Conservation (phyloP, 2,113 vertebrate species). For the Lamprotornis superbus region DNA sequence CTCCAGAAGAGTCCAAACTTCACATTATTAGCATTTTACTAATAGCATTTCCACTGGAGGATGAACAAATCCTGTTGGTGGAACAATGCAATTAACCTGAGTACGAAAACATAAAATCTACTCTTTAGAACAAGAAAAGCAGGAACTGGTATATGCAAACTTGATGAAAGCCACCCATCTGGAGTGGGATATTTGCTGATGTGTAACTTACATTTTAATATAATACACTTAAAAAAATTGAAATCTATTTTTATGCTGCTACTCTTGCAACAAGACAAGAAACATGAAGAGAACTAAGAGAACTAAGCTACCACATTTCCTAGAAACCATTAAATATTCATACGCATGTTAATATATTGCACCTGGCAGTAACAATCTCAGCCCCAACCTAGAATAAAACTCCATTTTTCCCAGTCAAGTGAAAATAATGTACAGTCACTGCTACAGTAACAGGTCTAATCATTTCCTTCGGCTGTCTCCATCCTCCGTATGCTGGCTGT, state of each 20-base stretch:
- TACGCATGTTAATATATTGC: background rate
- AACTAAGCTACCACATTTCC: background rate
- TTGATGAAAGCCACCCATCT: background rate
- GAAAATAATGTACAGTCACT: slow-evolving; percentile 23
- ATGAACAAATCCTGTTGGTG: background rate
- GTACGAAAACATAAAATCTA: background rate
- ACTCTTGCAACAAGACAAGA: background rate
- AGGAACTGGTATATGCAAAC: background rate
- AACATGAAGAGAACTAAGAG: too few species aligned
- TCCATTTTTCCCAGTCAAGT: slow-evolving; percentile 15
- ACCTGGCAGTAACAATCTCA: background rate
- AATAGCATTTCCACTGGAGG: background rate
- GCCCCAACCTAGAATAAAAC: background rate
- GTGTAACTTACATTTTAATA: slow-evolving; percentile 1
- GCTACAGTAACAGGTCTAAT: slow-evolving; percentile 5
- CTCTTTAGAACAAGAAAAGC: slow-evolving; percentile 7
- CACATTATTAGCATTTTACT: background rate
- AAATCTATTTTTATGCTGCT: background rate
- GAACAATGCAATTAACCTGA: background rate
- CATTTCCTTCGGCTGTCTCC: slow-evolving; percentile 38
- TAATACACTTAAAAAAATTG: background rate
- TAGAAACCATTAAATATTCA: slow-evolving; percentile 40
- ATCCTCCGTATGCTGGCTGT: slow-evolving; percentile 47
- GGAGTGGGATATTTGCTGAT: background rate
- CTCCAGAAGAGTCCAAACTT: background rate